A percentile compares a stretch with the other conserved stretches of the same genome.
Evolutionary conservation across 1,140 invertebrate species (phyloP).

Genomic region (Wiebesia pumilae): DNA sequence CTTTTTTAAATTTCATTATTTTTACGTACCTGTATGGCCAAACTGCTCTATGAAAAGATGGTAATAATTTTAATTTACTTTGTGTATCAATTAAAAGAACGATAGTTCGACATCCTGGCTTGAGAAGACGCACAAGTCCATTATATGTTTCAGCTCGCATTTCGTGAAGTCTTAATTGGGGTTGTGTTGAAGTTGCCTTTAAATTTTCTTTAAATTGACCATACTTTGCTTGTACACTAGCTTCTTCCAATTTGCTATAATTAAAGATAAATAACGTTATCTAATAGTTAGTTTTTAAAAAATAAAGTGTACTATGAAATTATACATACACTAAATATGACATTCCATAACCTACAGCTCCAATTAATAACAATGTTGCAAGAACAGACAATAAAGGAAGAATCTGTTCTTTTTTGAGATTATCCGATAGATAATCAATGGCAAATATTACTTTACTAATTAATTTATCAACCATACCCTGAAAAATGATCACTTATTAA

Average conservation of each 20-base stretch:
- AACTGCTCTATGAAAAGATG: conserved; percentile 93
- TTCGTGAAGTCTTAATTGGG: conserved; percentile 91
- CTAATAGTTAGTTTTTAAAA: background rate
- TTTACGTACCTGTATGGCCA: conserved; percentile 91
- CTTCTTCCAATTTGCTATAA: conserved; percentile 85
- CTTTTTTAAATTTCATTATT: background rate
- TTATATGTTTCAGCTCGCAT: conserved; percentile 96
- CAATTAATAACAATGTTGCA: conserved; percentile 87
- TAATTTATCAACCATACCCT: conserved; percentile 83
- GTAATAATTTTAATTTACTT: conserved; percentile 88
- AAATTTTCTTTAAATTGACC: conserved; percentile 71
- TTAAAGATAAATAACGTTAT: conserved; percentile 46
- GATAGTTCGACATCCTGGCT: conserved; percentile 96
- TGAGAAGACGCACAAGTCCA: conserved; percentile 92
- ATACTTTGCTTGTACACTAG: conserved; percentile 81
- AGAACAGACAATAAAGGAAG: conserved; percentile 88
- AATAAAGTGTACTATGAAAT: conserved; percentile 43
- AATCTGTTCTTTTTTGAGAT: conserved; percentile 87
- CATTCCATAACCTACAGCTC: conserved; percentile 90
- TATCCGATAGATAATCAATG: conserved; percentile 84
- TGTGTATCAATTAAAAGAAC: conserved; percentile 92
- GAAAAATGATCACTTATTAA: conserved; percentile 60
- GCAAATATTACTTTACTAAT: conserved; percentile 81
- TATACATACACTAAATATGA: conserved; percentile 87
- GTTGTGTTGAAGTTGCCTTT: conserved; percentile 72